Base-by-base conservation (phyloP, 2,888 invertebrate genomes). In the Oxycera nigricornis region DNA sequence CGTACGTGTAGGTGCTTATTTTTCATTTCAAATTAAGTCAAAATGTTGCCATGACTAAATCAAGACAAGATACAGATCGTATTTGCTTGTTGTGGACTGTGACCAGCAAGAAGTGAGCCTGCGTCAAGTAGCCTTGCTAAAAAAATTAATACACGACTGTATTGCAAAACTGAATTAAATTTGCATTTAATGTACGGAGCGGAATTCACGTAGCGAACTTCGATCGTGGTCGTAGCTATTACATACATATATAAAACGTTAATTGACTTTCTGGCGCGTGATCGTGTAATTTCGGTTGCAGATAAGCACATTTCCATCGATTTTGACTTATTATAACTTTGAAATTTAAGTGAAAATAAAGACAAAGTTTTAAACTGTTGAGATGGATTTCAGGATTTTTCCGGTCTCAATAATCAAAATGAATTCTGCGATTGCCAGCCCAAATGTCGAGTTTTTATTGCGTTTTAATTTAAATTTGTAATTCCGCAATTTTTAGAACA, bases 31-130 rank as follows among this genome's bases (percentile, higher is more conserved):
- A 28, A 59, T 30, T 59, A 30, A 59, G 4, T 26, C 30, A 30
- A 59, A 59, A 59, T 26, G 59, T 59, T 59, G 59, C 30, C 17
- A 4, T 59, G 59, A n/a, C 59, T 59, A 59, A 59, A 59, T 59
- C 11, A 14, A 30, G 59, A 14, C 59, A 3, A 7, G 59, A 59
- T 59, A 59, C 14, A 20, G 14, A 59, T 59, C 59, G 30, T 59
- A 28, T 59, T 28, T 59, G 4, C 11, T 59, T 26, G 26, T 30
- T 28, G 9, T 59, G 59, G 2, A 28, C 59, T 28, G 20, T 59
- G 14, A 28, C 6, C 30, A 14, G 28, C 59, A 30, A 2, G 14
- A 14, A 14, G 11, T 7, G 50, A 14, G 7, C 20, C 17, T 59
- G 28, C 30, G 59, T 26, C n/a, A n/a, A n/a, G n/a, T 7, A 11